Conservation (phyloP, 2,888 invertebrate species). For the Drosophila pegasa region DNA sequence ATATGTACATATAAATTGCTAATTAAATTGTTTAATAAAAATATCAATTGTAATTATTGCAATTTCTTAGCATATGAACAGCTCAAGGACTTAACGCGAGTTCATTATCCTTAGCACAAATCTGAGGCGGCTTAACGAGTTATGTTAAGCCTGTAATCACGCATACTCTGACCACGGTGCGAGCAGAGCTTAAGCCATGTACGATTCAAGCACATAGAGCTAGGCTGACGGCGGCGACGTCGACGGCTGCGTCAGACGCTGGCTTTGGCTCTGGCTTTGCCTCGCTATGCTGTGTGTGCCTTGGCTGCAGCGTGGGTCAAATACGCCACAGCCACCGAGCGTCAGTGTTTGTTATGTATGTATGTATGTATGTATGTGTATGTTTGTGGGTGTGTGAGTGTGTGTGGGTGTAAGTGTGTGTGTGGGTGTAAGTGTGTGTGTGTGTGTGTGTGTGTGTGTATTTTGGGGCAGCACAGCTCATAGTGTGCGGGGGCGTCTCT, state of each 20-base stretch:
- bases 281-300: slow-evolving; percentile 23
- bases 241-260: slow-evolving; percentile 48
- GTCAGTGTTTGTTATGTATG: slow-evolving; percentile 1
- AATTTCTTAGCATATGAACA: not conserved
- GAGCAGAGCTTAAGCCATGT: slow-evolving; percentile 71
- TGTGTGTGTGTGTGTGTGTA: slow-evolving; percentile 25
- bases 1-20: not conserved
- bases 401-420: slow-evolving; percentile 26
- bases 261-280: slow-evolving; percentile 42
- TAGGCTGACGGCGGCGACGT: slow-evolving; percentile 54
- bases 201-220: slow-evolving; percentile 49
- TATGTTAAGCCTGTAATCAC: not conserved
- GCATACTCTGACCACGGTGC: slow-evolving; percentile 51
- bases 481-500: slow-evolving; percentile 71
- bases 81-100: not conserved
- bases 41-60: not conserved
- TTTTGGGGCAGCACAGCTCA: slow-evolving; percentile 31
- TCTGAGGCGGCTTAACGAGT: not conserved
- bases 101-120: not conserved
- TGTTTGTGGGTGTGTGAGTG: not conserved
- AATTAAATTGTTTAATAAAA: not conserved
- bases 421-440: slow-evolving; percentile 12
- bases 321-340: slow-evolving; percentile 28
- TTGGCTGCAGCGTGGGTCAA: slow-evolving; percentile 66
- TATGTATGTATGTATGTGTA: slow-evolving; percentile 1